Conservation (phyloP, 2,113 vertebrate species). For the Rhabdornis inornatus region DNA sequence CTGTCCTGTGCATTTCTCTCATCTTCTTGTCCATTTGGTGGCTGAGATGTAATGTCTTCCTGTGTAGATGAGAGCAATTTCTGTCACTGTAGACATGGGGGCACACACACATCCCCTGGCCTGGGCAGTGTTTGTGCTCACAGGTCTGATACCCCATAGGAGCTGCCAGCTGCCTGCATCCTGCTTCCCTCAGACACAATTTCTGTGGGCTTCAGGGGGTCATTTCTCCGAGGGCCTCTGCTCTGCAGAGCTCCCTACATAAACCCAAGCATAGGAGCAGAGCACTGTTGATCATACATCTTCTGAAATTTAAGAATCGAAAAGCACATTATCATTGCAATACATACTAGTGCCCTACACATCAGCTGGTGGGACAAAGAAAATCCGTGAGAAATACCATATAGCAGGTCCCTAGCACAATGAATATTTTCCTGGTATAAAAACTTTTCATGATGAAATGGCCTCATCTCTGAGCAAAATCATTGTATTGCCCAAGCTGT, state of each 20-base stretch:
- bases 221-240: not conserved
- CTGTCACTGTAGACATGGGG: not conserved
- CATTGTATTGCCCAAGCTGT: conserved; percentile 23
- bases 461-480: conserved; percentile 18
- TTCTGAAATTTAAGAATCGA: not conserved
- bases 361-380: not conserved
- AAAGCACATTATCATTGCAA: not conserved
- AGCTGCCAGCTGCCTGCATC: not conserved
- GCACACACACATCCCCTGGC: not conserved
- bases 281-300: not conserved
- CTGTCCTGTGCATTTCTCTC: not conserved
- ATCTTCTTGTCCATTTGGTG: not conserved
- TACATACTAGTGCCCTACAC: not conserved
- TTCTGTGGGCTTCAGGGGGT: not conserved
- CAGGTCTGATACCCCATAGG: not conserved
- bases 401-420: not conserved
- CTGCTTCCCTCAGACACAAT: not conserved
- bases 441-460: conserved; percentile 29
- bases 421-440: conserved; percentile 17
- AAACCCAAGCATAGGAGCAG: not conserved
- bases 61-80: not conserved
- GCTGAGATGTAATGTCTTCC: not conserved
- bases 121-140: not conserved
- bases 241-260: not conserved
- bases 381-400: not conserved